These are phyloP conservation scores for Coptodon rendalli DNA, from an alignment of 2,113 vertebrate genomes.

Conservation along the genomic window DNA sequence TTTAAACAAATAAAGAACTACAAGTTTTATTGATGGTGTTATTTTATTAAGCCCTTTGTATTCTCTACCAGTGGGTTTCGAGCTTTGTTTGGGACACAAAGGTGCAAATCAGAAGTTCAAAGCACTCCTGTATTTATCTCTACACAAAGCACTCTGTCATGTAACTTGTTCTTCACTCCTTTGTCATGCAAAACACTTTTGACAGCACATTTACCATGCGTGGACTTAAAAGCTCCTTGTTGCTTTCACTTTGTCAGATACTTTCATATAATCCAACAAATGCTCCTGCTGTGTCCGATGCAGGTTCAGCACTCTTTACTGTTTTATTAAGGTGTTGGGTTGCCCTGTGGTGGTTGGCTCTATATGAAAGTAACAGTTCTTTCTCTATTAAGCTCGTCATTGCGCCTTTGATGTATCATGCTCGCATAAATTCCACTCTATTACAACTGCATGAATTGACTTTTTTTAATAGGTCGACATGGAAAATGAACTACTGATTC, in stretches of 20 bases:
- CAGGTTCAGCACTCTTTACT: neutral
- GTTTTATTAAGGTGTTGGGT: neutral
- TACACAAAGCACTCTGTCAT: neutral
- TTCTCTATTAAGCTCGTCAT: too few species aligned
- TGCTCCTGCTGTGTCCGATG: neutral
- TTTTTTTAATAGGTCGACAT: neutral
- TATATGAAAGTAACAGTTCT: neutral
- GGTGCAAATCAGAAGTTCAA: neutral
- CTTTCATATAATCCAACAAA: neutral
- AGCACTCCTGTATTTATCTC: neutral
- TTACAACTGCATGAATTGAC: neutral
- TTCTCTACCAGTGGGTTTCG: neutral
- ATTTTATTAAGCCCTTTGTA: neutral
- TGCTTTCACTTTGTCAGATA: neutral
- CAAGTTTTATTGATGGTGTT: neutral
- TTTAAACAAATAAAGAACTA: conserved; percentile 19
- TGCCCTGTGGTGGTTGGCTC: neutral
- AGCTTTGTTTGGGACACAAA: neutral
- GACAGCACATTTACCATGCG: neutral
- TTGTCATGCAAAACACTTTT: neutral
- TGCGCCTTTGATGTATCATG: neutral
- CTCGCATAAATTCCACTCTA: neutral
- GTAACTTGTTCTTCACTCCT: neutral
- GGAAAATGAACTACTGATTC: neutral
- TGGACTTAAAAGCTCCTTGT: neutral